These are phyloP conservation scores for Hedychridium roseum DNA, from an alignment of 2,888 invertebrate species.

Conservation along the genomic window DNA sequence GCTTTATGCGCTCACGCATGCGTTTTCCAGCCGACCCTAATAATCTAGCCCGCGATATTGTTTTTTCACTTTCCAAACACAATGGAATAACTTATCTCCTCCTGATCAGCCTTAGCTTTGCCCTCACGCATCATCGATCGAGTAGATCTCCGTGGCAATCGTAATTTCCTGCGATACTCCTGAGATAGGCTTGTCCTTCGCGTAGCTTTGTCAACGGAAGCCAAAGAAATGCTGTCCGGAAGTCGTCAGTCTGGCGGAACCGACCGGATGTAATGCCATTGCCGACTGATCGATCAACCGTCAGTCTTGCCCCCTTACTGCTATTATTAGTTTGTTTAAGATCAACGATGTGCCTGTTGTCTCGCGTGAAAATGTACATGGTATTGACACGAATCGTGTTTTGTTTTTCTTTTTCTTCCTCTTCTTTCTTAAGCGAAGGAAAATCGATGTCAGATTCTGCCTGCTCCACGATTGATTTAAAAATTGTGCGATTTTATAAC, in stretches of 20 bases:
- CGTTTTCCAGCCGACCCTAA: conserved; percentile 29
- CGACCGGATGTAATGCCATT: background rate
- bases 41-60: conserved; percentile 3
- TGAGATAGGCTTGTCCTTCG: conserved; percentile 1
- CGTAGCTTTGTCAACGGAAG: background rate
- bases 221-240: conserved; percentile 5
- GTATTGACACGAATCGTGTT: too few relatives aligned
- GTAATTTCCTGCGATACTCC: conserved; percentile 10
- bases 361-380: too few relatives aligned
- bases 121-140: conserved; percentile 2
- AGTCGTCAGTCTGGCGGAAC: background rate
- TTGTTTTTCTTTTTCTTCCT: background rate
- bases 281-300: background rate
- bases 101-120: background rate
- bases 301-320: too few relatives aligned
- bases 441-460: too few relatives aligned
- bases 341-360: too few relatives aligned
- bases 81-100: conserved; percentile 2
- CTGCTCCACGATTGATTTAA: too few relatives aligned
- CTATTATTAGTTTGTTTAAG: too few relatives aligned
- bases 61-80: conserved; percentile 9
- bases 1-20: conserved; percentile 44
- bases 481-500: too few relatives aligned
- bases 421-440: too few relatives aligned
- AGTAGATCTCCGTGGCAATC: conserved; percentile 12